Evolutionary conservation across 37 sponge, comb jelly and placozoan species (phyloP).

Genomic region (Theonella swinhoei): DNA sequence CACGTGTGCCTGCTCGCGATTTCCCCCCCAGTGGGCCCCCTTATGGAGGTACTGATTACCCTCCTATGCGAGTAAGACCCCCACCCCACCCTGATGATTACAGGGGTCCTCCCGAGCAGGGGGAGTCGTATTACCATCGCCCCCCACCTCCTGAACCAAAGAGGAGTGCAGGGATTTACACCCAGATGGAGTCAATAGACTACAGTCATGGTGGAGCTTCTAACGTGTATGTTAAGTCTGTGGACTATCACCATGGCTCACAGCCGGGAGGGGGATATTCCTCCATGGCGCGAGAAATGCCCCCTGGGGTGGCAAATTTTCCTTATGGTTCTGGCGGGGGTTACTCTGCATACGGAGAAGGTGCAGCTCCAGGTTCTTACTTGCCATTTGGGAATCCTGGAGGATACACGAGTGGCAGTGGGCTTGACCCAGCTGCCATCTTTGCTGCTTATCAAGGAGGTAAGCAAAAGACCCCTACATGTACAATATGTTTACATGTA

Average conservation of each 20-base stretch:
- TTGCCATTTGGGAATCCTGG: no score
- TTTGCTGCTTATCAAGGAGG: slow-evolving; percentile 45
- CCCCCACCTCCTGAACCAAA: background rate
- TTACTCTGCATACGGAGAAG: no score
- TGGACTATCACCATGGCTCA: slow-evolving; percentile 62
- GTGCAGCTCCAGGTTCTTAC: no score
- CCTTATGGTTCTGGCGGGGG: no score
- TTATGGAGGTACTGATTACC: background rate
- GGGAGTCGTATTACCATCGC: background rate
- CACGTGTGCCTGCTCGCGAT: background rate
- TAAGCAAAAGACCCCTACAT: no score
- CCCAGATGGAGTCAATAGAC: slow-evolving; percentile 38
- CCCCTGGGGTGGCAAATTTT: background rate
- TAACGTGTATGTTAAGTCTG: slow-evolving; percentile 14
- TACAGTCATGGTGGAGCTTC: slow-evolving; percentile 46
- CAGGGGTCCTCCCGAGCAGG: slow-evolving; percentile 7
- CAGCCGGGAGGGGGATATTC: background rate
- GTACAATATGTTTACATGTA: no score
- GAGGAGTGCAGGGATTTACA: slow-evolving; percentile 1
- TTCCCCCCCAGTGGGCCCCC: background rate
- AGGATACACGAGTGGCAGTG: no score
- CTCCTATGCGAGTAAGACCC: background rate
- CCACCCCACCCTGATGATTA: background rate
- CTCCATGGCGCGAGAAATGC: background rate
- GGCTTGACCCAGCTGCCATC: slow-evolving; percentile 29